phyloP scores from a whole-genome alignment of 2,888 invertebrate species.

The Herminia tarsipennalis region DNA sequence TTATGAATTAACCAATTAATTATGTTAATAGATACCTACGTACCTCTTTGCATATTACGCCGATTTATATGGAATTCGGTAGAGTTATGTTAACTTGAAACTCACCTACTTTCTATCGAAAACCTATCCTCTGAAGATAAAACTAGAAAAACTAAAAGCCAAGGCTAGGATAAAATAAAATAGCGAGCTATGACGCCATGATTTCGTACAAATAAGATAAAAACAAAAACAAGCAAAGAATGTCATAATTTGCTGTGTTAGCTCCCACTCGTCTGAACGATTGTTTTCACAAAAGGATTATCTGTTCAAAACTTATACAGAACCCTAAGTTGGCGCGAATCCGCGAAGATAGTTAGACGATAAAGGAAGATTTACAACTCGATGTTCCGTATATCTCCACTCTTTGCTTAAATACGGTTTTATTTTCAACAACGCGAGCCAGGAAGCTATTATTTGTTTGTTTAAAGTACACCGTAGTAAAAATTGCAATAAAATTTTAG shows the following conservation, averaged over 20 bases:
- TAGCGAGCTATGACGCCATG: too few relatives aligned
- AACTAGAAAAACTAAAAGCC: too few relatives aligned
- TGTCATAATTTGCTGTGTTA: slow-evolving; percentile 1
- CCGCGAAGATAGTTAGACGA: slow-evolving; percentile 50
- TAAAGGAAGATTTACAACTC: slow-evolving; percentile 55
- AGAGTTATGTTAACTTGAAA: too few relatives aligned
- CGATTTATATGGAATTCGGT: too few relatives aligned
- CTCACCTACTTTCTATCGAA: too few relatives aligned
- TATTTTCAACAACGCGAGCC: slow-evolving; percentile 34
- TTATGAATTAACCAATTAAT: too few relatives aligned
- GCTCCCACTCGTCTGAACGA: slow-evolving; percentile 3
- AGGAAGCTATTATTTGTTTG: slow-evolving; percentile 35
- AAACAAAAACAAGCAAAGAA: background rate
- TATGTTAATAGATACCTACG: too few relatives aligned
- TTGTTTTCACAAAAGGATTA: slow-evolving; percentile 24
- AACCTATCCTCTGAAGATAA: too few relatives aligned
- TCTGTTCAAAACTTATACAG: slow-evolving; percentile 18
- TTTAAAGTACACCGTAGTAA: slow-evolving; percentile 23
- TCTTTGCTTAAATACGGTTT: slow-evolving; percentile 50
- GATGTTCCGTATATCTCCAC: slow-evolving; percentile 36
- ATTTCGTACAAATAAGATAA: background rate
- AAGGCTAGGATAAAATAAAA: too few relatives aligned
- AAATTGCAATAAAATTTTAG: slow-evolving; percentile 25
- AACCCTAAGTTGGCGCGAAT: slow-evolving; percentile 27
- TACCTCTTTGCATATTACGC: too few relatives aligned